Percentiles rank a stretch among this genome's conserved stretches.
Evolutionary conservation across 2,797 vertebrate genomes (phyloP).

Genomic region (Mycteria americana): DNA sequence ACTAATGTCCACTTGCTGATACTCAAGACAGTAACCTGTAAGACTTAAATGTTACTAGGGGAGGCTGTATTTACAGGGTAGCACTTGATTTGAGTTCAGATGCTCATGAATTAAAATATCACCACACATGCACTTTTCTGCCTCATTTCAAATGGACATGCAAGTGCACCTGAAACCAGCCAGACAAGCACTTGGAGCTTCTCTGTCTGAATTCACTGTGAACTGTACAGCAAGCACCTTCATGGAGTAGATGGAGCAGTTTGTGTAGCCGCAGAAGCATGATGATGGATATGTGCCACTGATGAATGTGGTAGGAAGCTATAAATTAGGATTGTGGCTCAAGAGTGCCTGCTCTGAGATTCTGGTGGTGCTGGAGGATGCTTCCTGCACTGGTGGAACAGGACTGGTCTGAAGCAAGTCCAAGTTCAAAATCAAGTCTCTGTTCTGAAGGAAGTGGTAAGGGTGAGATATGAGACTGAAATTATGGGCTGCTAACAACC

Average conservation of each 20-base stretch:
- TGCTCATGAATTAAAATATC: not conserved
- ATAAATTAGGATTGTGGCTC: not conserved
- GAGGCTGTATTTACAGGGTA: not conserved
- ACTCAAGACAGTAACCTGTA: not conserved
- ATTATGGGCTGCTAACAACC: constrained; percentile 25
- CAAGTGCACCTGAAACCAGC: not conserved
- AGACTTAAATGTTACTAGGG: not conserved
- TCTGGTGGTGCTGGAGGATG: not conserved
- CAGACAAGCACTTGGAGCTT: not conserved
- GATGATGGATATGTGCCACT: not conserved
- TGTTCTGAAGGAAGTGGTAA: constrained; percentile 44
- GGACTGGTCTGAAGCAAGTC: not conserved
- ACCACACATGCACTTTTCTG: not conserved
- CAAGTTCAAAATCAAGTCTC: not conserved
- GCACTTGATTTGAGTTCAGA: not conserved
- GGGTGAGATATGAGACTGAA: not conserved
- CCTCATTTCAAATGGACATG: not conserved
- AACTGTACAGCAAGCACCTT: not conserved
- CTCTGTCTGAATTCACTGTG: not conserved
- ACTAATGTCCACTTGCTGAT: not conserved
- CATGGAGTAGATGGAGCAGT: not conserved
- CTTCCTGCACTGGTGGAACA: not conserved
- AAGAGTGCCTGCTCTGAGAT: not conserved
- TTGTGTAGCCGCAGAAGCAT: not conserved
- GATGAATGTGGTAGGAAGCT: not conserved